Base-by-base conservation (phyloP, 2,113 vertebrate species). In the Periophthalmodon schlosseri region DNA sequence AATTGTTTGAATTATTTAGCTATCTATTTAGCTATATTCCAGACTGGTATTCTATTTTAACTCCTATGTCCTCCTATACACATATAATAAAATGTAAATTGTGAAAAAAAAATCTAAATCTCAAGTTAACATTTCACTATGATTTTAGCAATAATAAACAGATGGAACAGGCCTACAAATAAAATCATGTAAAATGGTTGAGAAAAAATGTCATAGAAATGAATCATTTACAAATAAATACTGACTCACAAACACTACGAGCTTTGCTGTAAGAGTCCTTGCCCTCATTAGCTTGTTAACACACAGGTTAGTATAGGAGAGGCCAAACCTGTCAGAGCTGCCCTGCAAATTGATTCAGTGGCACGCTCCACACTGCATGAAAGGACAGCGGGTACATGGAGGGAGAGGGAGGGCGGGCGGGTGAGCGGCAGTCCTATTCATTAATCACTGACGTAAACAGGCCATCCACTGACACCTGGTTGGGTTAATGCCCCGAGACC, bases 391-490 rank as follows among this genome's bases (percentile, higher is more conserved):
- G 34, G 63, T 11, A 10, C 16, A 33, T 18, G 16, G 28, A 16
- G 28, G 4, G 61, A 11, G 52, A 56, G 8, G 33, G 92, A 88
- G 93, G 36, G 34, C 79, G 74, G 72, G 68, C 0, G 93, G 94
- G 94, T 91, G 50, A 92, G 92, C 92, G 94, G 94, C 93, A 93
- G 94, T 93, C 83, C 60, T 90, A 91, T 76, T 96, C 96, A 97
- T 97, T 96, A 97, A 96, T 96, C 96, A 96, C 94, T 87, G 73
- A 90, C 90, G 93, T 94, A 95, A 95, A 95, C 94, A 94, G 92
- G 85, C 92, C 92, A 94, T 93, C 93, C 88, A 93, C 88, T 95
- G 95, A 96, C 96, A 96, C 95, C 95, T 96, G 95, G 95, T 83
- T 89, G 89, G 95, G 95, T 95, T 96, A 96, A 96, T 95, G 94